phyloP scores from a whole-genome alignment of 2,888 invertebrate species.

The Erynnis tages region DNA sequence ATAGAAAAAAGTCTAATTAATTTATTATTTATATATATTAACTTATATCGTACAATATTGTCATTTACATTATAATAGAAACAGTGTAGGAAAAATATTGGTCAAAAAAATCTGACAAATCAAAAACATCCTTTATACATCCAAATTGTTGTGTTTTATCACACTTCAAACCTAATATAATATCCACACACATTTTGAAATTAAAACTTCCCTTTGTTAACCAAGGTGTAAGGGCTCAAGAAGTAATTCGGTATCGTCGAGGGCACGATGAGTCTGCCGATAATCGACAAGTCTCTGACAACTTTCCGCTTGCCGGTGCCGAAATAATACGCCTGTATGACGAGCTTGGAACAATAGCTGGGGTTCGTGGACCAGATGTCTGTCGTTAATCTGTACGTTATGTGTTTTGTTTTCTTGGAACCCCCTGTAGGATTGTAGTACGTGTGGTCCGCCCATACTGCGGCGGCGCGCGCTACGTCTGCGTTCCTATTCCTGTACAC shows the following conservation, averaged over 20 bases:
- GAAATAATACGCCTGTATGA: constrained; percentile 54
- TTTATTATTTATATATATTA: no score
- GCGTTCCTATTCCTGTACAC: constrained; percentile 51
- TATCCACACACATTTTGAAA: no score
- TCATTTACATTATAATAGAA: no score
- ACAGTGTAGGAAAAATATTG: no score
- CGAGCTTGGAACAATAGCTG: constrained; percentile 58
- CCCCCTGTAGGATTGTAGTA: constrained; percentile 51
- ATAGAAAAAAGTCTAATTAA: no score
- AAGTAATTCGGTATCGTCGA: constrained; percentile 51
- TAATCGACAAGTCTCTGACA: constrained; percentile 39
- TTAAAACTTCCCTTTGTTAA: constrained; percentile 51
- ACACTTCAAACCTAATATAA: no score
- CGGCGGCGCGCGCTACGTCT: constrained; percentile 43
- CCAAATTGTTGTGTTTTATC: no score
- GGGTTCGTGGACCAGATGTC: constrained; percentile 47
- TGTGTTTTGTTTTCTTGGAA: constrained; percentile 46
- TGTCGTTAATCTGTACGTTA: constrained; percentile 46
- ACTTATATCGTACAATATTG: no score
- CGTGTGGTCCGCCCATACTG: constrained; percentile 50
- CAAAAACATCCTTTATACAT: no score
- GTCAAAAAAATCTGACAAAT: no score
- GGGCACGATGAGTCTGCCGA: constrained; percentile 44
- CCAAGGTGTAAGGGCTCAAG: constrained; percentile 45
- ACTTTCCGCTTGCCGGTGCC: constrained; percentile 50